Conservation (phyloP, 2,888 invertebrate species). For the Cephus rjabovi region DNA sequence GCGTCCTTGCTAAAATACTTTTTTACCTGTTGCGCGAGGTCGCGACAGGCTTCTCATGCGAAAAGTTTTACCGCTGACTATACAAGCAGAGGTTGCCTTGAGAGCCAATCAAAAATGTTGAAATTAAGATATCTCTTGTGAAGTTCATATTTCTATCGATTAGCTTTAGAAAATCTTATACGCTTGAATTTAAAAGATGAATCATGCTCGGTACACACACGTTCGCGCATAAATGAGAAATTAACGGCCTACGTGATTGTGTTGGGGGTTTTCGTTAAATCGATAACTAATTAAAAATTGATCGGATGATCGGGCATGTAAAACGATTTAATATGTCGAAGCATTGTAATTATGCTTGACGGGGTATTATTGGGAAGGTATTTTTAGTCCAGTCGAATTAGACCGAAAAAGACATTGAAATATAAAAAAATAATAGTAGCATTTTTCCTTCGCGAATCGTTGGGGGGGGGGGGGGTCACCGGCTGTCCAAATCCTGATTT, state of each 20-base stretch:
- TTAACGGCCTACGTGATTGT: background rate
- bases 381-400: too few species aligned
- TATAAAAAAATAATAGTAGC: too few species aligned
- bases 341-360: background rate
- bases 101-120: background rate
- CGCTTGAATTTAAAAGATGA: background rate
- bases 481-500: too few species aligned
- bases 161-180: background rate
- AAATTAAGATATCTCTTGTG: background rate
- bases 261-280: background rate
- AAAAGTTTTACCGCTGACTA: background rate
- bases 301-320: background rate
- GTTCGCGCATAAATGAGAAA: background rate
- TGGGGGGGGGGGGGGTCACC: too few species aligned
- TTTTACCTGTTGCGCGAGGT: constrained; percentile 50
- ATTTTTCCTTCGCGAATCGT: too few species aligned
- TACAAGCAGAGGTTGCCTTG: background rate
- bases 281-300: background rate
- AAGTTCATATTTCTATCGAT: background rate
- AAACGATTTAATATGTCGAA: background rate
- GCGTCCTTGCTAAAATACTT: constrained; percentile 46
- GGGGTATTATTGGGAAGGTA: background rate
- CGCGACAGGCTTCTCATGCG: constrained; percentile 20
- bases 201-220: background rate
- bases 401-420: too few species aligned